Percentiles rank a stretch among this genome's conserved stretches.
phyloP scores from a whole-genome alignment of 2,113 vertebrate species.

The Malaclemys terrapin region DNA sequence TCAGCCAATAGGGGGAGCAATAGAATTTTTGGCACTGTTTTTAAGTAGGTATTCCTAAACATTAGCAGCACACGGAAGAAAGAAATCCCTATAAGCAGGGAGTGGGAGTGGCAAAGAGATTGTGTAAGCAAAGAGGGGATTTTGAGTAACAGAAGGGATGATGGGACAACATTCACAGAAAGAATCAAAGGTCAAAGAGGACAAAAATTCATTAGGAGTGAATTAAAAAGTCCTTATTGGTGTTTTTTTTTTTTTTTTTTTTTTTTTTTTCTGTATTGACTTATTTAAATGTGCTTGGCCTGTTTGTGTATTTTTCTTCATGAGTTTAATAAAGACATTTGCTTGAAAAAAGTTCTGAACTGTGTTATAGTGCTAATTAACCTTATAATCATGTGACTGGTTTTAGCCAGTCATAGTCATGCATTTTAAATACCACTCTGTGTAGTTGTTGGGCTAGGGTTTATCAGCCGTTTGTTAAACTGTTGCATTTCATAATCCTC shows the following conservation, averaged over 20 bases:
- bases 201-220: background rate
- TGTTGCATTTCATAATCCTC: background rate
- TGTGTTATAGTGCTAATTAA: background rate
- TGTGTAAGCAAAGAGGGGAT: background rate
- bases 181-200: background rate
- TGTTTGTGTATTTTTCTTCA: background rate
- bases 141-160: background rate
- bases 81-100: background rate
- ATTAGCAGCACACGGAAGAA: background rate
- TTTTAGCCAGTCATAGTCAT: background rate
- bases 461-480: background rate
- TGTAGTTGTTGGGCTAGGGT: background rate
- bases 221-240: background rate
- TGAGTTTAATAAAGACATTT: background rate
- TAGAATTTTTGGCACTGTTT: background rate
- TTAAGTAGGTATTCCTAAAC: background rate
- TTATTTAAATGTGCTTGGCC: background rate
- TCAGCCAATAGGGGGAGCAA: background rate
- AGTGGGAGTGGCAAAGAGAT: background rate
- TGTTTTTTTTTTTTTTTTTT: background rate
- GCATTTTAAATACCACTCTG: background rate
- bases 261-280: background rate
- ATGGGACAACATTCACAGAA: background rate
- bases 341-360: background rate
- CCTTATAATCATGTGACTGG: background rate